A percentile compares a stretch with the other conserved stretches of the same genome.
Conservation (phyloP, 2,797 vertebrate species). For the Xerus rutilus region DNA sequence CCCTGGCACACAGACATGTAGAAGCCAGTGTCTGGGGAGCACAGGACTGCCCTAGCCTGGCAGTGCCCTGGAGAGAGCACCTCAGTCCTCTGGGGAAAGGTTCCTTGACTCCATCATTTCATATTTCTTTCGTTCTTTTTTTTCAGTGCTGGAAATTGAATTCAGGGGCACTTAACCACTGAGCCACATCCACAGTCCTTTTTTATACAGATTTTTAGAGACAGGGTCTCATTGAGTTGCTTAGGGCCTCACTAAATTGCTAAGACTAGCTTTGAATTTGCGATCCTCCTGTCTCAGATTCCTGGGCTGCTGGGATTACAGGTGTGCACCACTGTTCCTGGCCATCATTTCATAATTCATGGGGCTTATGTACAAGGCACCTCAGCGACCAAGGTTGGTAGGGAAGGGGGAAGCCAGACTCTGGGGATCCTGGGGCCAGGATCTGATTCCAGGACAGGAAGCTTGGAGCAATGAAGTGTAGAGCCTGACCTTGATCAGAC, state of each 20-base stretch:
- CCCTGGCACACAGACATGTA: background rate
- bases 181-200: too few species aligned
- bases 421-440: background rate
- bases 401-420: conserved; percentile 20
- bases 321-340: too few species aligned
- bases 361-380: background rate
- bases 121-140: background rate
- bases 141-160: too few species aligned
- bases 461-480: background rate
- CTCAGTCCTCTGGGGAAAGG: background rate
- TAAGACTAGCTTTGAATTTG: too few species aligned
- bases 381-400: background rate
- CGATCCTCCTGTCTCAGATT: too few species aligned
- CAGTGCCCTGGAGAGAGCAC: conserved; percentile 13
- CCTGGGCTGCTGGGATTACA: too few species aligned
- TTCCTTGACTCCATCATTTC: background rate
- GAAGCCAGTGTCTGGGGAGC: background rate
- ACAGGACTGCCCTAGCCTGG: background rate
- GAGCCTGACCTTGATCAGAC: background rate
- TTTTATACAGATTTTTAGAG: too few species aligned
- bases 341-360: background rate
- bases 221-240: too few species aligned
- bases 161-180: too few species aligned
- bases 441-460: conserved; percentile 33
- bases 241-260: too few species aligned